A percentile compares a stretch with the other conserved stretches of the same genome.
Evolutionary conservation across 2,113 vertebrate genomes (phyloP).

Genomic region (Lasiurus borealis): DNA sequence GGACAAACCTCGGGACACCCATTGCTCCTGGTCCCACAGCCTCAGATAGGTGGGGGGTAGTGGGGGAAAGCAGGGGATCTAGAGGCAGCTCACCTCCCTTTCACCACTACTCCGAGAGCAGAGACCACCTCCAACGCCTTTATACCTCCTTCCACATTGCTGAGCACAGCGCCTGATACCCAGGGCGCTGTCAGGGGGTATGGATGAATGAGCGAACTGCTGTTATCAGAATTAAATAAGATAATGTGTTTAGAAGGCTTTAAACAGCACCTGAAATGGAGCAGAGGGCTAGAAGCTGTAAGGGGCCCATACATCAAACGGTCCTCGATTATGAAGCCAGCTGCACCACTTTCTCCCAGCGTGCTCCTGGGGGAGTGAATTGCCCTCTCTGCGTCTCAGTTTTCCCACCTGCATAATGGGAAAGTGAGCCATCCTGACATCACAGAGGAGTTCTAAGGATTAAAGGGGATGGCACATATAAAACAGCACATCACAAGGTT

Average conservation of each 20-base stretch:
- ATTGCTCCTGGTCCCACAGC: background rate
- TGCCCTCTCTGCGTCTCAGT: background rate
- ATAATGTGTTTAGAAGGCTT: background rate
- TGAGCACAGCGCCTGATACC: background rate
- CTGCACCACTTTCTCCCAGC: background rate
- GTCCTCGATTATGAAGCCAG: background rate
- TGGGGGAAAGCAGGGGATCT: background rate
- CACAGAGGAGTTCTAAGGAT: background rate
- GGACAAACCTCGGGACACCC: background rate
- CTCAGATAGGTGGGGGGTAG: background rate
- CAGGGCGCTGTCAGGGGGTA: background rate
- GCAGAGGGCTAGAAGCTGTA: background rate
- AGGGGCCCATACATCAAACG: background rate
- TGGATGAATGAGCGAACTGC: background rate
- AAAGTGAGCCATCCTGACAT: background rate
- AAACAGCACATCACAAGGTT: background rate
- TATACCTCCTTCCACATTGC: background rate
- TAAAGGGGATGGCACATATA: accelerated
- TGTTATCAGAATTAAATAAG: background rate
- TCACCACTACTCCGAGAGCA: background rate
- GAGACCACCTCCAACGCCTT: background rate
- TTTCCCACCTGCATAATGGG: background rate
- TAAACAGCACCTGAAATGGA: background rate
- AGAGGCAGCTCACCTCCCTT: no score
- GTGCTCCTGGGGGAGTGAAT: background rate